phyloP scores from a whole-genome alignment of 2,113 vertebrate genomes.

The Bujurquina vittata region DNA sequence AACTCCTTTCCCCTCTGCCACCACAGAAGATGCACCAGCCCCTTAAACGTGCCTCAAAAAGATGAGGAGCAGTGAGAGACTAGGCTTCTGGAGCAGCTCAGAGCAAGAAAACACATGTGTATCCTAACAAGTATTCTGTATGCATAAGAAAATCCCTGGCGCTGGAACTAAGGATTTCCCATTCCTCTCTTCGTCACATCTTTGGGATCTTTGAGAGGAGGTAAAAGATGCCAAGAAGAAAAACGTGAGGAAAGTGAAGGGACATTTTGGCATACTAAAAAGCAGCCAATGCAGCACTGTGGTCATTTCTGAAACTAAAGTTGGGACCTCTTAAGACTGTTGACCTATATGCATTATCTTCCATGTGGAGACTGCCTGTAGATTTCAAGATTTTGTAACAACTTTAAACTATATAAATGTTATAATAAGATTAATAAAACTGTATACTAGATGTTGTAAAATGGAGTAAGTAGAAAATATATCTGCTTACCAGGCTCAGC shows the following conservation, averaged over 20 bases:
- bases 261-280: neutral
- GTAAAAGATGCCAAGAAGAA: neutral
- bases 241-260: neutral
- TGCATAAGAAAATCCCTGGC: neutral
- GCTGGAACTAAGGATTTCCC: neutral
- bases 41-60: constrained; percentile 1
- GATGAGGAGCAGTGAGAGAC: neutral
- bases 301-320: neutral
- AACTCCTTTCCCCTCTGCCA: neutral
- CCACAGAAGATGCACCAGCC: neutral
- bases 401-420: neutral
- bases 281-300: neutral
- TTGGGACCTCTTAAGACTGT: neutral
- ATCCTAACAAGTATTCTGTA: neutral
- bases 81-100: neutral
- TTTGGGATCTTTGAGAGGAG: neutral
- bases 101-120: neutral
- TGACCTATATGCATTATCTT: neutral
- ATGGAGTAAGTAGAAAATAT: neutral
- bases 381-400: neutral
- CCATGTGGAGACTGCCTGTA: neutral
- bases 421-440: neutral
- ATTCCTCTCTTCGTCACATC: neutral
- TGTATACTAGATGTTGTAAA: neutral
- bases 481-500: constrained; percentile 82